Conservation (phyloP, 2,797 vertebrate species). For the Odontamblyopus rebecca region DNA sequence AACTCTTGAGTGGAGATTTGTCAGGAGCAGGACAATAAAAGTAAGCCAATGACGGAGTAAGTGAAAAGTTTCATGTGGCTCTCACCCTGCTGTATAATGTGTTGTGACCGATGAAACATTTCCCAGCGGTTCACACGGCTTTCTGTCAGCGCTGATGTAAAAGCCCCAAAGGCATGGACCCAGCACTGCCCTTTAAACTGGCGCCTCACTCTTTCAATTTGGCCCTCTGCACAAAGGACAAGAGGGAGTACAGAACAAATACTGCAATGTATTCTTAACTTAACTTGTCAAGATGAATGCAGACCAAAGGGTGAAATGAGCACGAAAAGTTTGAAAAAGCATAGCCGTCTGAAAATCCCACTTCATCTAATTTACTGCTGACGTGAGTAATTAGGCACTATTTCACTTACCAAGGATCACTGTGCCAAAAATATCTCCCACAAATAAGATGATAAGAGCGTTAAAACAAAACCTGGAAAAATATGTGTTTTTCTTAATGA, state of each 20-base stretch:
- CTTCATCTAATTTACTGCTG: constrained; percentile 16
- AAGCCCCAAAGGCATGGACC: constrained; percentile 76
- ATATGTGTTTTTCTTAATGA: not conserved
- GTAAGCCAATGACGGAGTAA: constrained; percentile 73
- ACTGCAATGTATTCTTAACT: constrained; percentile 48
- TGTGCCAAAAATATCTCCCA: not conserved
- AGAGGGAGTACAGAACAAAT: constrained; percentile 50
- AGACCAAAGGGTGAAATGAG: constrained; percentile 41
- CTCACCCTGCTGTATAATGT: constrained; percentile 75
- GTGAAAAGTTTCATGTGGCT: constrained; percentile 80
- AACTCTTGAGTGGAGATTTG: constrained; percentile 70
- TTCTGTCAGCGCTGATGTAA: constrained; percentile 78
- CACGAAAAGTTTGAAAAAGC: constrained; percentile 34
- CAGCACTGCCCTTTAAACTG: constrained; percentile 76
- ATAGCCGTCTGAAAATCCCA: constrained; percentile 21
- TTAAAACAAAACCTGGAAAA: not conserved
- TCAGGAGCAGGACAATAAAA: constrained; percentile 76
- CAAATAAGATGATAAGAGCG: not conserved
- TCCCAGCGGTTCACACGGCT: constrained; percentile 77
- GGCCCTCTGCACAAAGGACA: constrained; percentile 50
- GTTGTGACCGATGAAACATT: constrained; percentile 80
- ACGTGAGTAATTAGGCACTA: constrained; percentile 7
- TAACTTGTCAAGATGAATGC: constrained; percentile 43
- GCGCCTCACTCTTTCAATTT: constrained; percentile 75
- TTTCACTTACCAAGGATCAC: constrained; percentile 7